Percentiles rank a stretch among this genome's conserved stretches.
Evolutionary conservation across 2,797 vertebrate genomes (phyloP).

Genomic region (Siniperca scherzeri): DNA sequence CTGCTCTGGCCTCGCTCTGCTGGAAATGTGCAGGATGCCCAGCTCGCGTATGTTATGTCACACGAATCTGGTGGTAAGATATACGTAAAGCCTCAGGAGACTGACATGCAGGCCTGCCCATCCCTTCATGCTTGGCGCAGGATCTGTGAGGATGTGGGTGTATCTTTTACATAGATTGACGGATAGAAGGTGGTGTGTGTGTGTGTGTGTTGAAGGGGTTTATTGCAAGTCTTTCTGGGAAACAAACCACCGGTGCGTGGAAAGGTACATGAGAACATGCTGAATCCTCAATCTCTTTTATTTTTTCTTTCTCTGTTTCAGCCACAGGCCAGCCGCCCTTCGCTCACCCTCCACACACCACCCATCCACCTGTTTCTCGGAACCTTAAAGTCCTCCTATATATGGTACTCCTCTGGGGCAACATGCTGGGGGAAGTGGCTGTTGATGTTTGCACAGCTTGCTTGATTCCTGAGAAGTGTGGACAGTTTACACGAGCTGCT

Average conservation of each 20-base stretch:
- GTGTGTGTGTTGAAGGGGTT: background rate
- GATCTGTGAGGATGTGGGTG: conserved; percentile 15
- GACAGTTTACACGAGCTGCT: conserved; percentile 83
- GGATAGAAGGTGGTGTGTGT: background rate
- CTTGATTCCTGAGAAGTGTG: conserved; percentile 63
- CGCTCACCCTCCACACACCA: conserved; percentile 17
- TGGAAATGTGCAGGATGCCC: background rate
- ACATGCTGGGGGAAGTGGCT: conserved; percentile 3
- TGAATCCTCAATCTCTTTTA: conserved; percentile 14
- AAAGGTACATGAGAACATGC: conserved; percentile 53
- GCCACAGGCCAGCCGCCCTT: conserved; percentile 74
- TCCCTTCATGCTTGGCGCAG: background rate
- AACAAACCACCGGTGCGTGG: conserved; percentile 62
- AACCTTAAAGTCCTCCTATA: conserved; percentile 62
- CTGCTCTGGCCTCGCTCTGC: background rate
- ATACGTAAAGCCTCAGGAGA: conserved; percentile 11
- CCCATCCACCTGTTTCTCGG: conserved; percentile 82
- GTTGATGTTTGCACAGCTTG: conserved; percentile 82
- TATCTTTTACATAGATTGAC: conserved; percentile 16
- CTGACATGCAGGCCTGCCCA: background rate
- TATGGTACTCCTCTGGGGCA: conserved; percentile 26
- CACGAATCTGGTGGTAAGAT: conserved; percentile 6
- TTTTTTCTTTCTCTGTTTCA: conserved; percentile 82
- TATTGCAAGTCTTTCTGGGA: conserved; percentile 71
- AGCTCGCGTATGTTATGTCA: background rate